A percentile compares a stretch with the other conserved stretches of the same genome.
Conservation (phyloP, 2,113 vertebrate species). For the Pardalotus punctatus region DNA sequence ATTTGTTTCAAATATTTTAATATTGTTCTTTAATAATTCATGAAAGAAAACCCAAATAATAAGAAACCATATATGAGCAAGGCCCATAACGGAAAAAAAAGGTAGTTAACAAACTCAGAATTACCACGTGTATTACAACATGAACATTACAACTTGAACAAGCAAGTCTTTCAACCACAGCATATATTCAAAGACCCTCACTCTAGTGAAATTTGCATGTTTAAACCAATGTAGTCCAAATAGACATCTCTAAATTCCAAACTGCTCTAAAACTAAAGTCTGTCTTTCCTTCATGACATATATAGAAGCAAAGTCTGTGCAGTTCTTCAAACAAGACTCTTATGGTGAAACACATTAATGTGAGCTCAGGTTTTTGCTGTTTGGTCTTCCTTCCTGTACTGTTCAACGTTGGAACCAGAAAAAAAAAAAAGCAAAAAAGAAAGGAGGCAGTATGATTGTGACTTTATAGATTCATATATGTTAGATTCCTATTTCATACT, state of each 20-base stretch:
- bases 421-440: not conserved
- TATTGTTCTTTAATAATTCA: not conserved
- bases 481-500: not conserved
- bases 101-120: not conserved
- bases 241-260: not conserved
- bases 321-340: not conserved
- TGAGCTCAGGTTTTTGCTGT: not conserved
- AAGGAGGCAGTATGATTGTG: not conserved
- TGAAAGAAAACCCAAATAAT: not conserved
- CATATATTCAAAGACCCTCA: not conserved
- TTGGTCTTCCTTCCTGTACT: not conserved
- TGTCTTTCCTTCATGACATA: not conserved
- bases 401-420: not conserved
- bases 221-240: not conserved
- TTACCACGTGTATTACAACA: not conserved
- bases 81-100: not conserved
- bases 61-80: not conserved
- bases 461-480: not conserved
- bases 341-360: not conserved
- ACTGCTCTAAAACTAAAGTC: not conserved
- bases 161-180: not conserved
- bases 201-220: not conserved
- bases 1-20: not conserved
- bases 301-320: not conserved
- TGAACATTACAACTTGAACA: not conserved